Conservation (phyloP, 2,888 invertebrate genomes). For the Torymus texanus region DNA sequence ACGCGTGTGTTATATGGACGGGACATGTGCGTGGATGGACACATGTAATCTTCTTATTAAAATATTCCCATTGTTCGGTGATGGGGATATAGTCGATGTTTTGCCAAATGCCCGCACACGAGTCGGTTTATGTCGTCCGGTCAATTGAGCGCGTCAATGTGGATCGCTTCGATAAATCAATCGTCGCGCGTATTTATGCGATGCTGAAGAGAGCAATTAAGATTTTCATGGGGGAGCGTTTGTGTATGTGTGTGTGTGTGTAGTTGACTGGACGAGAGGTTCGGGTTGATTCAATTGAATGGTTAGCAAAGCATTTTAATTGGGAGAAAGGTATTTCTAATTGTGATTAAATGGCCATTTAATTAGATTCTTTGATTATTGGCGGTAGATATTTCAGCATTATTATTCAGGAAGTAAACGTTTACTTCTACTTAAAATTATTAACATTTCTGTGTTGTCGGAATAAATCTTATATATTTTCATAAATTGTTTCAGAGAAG, state of each 20-base stretch:
- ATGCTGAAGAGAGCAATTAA: slow-evolving; percentile 28
- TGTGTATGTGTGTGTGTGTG: too few species aligned
- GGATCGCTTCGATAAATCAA: slow-evolving; percentile 37
- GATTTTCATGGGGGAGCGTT: not conserved
- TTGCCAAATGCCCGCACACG: not conserved
- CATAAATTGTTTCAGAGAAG: too few species aligned
- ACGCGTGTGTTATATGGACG: too few species aligned
- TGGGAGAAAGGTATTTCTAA: too few species aligned
- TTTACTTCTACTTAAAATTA: too few species aligned
- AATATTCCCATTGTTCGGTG: slow-evolving; percentile 22
- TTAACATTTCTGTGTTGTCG: too few species aligned
- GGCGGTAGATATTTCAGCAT: too few species aligned
- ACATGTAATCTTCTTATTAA: slow-evolving; percentile 8
- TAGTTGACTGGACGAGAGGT: not conserved
- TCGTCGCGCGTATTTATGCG: not conserved
- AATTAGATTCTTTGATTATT: slow-evolving; percentile 5
- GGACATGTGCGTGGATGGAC: too few species aligned
- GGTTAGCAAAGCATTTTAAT: not conserved
- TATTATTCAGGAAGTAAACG: too few species aligned
- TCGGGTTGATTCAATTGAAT: slow-evolving; percentile 18
- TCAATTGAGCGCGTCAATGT: not conserved
- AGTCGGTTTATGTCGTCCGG: slow-evolving; percentile 13
- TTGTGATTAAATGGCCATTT: too few species aligned
- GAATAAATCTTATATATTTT: too few species aligned
- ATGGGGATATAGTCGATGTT: not conserved